Evolutionary conservation across 1,140 invertebrate genomes (phyloP).

Genomic region (Antheraea pernyi): DNA sequence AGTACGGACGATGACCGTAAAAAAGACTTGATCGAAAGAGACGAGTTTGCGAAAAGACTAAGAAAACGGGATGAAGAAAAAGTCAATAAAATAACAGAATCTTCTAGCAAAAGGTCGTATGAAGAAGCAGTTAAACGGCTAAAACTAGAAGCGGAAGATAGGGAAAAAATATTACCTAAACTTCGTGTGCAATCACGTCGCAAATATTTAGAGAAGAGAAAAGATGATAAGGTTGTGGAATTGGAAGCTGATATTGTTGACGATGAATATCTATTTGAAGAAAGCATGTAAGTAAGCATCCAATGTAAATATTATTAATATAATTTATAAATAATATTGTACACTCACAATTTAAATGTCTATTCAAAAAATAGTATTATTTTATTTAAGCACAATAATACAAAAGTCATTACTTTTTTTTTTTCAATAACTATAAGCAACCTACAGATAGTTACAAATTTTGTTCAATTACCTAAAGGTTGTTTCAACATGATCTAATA

Average conservation of each 20-base stretch:
- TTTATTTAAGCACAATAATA: too few species aligned
- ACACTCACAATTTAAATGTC: too few species aligned
- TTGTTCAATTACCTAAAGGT: too few species aligned
- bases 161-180: conserved; percentile 92
- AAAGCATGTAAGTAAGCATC: conserved; percentile 89
- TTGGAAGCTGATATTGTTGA: conserved; percentile 97
- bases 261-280: conserved; percentile 97
- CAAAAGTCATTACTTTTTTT: too few species aligned
- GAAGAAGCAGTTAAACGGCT: conserved; percentile 96
- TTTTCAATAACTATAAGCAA: too few species aligned
- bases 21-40: conserved; percentile 93
- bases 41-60: conserved; percentile 95
- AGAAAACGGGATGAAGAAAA: conserved; percentile 95
- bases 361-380: too few species aligned
- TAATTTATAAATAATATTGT: too few species aligned
- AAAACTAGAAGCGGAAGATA: conserved; percentile 91
- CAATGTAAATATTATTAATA: too few species aligned
- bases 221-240: conserved; percentile 97
- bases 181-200: conserved; percentile 94
- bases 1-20: conserved; percentile 84
- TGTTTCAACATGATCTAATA: too few species aligned
- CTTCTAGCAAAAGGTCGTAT: conserved; percentile 87
- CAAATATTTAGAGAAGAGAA: conserved; percentile 96
- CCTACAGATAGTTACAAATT: too few species aligned
- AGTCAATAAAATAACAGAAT: conserved; percentile 89